A percentile compares a stretch with the other conserved stretches of the same genome.
phyloP scores from a whole-genome alignment of 2,113 vertebrate species.

The Psilopogon haemacephalus region DNA sequence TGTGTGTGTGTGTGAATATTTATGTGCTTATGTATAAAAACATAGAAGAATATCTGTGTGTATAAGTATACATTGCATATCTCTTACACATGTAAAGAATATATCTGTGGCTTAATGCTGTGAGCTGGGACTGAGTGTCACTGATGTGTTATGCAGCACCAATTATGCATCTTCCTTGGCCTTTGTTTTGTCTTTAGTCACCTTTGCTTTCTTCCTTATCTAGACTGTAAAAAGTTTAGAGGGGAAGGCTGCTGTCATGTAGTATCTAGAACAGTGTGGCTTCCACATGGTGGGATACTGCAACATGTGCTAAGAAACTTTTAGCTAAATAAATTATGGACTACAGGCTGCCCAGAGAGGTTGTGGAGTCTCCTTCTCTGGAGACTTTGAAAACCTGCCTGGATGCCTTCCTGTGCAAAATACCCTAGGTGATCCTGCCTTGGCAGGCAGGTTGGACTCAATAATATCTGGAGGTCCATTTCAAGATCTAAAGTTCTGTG shows the following conservation, averaged over 20 bases:
- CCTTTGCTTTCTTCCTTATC: not conserved
- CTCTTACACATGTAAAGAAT: not conserved
- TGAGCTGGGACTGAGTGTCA: not conserved
- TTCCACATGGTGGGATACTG: not conserved
- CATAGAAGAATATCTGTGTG: not conserved
- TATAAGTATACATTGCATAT: not conserved
- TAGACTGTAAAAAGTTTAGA: not conserved
- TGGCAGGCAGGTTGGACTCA: too few species aligned
- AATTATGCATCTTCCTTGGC: not conserved
- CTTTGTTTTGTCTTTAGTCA: not conserved
- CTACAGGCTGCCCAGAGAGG: too few species aligned
- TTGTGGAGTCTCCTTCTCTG: too few species aligned
- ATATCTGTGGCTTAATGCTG: not conserved
- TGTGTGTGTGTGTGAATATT: not conserved
- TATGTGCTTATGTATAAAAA: not conserved
- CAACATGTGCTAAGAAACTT: not conserved
- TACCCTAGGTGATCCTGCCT: too few species aligned
- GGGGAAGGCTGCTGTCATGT: not conserved
- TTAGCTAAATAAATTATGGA: not conserved
- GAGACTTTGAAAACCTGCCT: too few species aligned
- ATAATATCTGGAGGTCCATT: too few species aligned
- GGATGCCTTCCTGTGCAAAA: too few species aligned
- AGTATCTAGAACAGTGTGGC: not conserved
- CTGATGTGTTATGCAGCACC: not conserved
- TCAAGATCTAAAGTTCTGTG: too few species aligned